These are phyloP conservation scores for Eospalax fontanierii DNA, from an alignment of 2,797 vertebrate species.

Conservation along the genomic window DNA sequence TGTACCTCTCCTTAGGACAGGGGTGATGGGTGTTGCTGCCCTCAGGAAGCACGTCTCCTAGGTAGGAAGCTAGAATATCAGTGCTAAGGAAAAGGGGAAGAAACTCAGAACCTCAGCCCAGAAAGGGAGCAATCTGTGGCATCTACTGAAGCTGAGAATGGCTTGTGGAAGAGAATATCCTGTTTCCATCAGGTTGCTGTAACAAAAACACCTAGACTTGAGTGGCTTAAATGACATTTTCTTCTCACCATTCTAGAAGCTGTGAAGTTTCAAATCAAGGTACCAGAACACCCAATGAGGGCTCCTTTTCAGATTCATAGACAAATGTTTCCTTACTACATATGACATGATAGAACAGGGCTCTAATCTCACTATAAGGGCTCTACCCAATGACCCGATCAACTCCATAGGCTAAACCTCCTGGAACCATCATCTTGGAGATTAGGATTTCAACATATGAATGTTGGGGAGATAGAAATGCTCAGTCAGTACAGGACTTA, in stretches of 20 bases:
- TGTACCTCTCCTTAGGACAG: background rate
- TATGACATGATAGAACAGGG: too few species aligned
- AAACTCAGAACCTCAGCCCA: background rate
- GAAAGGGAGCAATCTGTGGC: background rate
- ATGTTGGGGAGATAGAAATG: background rate
- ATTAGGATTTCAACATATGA: background rate
- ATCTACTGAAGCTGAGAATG: background rate
- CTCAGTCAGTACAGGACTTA: background rate
- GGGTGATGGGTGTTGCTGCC: background rate
- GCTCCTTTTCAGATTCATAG: background rate
- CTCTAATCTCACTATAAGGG: background rate
- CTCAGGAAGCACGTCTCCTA: slow-evolving; percentile 19
- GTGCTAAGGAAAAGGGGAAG: background rate
- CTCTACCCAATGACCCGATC: background rate
- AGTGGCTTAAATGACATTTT: background rate
- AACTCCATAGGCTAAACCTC: background rate
- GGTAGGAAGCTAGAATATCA: background rate
- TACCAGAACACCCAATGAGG: background rate
- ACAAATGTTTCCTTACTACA: background rate
- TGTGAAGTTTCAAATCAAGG: background rate
- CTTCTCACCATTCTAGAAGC: background rate
- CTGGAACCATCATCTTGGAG: background rate
- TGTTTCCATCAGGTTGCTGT: background rate
- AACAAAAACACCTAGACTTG: background rate
- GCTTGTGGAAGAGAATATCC: background rate